phyloP scores from a whole-genome alignment of 1,140 invertebrate species.

The Trialeurodes vaporariorum region DNA sequence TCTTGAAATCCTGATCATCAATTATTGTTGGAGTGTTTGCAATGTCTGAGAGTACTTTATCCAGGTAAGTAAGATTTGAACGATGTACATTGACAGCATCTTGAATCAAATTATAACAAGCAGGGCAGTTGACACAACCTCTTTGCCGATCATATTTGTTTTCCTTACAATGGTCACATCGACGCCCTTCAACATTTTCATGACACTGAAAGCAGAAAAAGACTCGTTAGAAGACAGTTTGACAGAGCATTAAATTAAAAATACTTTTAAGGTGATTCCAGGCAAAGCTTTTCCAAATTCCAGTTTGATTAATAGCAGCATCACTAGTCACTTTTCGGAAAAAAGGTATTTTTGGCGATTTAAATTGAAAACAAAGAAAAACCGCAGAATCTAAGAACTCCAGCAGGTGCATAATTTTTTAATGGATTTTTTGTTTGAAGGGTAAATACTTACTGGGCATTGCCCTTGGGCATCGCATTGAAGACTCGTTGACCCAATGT shows the following conservation, averaged over 20 bases:
- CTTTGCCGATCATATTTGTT: conserved; percentile 77
- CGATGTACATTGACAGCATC: conserved; percentile 73
- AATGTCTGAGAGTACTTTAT: conserved; percentile 53
- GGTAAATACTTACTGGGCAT: conserved; percentile 61
- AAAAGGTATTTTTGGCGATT: too few species aligned
- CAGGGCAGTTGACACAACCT: conserved; percentile 79
- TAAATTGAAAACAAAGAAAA: too few species aligned
- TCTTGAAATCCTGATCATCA: conserved; percentile 71
- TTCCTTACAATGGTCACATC: conserved; percentile 87
- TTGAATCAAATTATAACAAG: conserved; percentile 88
- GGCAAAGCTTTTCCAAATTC: too few species aligned
- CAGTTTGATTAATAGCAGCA: too few species aligned
- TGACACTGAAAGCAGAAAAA: conserved; percentile 44
- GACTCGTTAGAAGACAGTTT: too few species aligned
- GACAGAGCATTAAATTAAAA: too few species aligned
- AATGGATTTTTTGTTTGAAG: too few species aligned
- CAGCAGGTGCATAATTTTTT: too few species aligned
- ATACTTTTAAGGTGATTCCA: too few species aligned
- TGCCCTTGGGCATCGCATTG: conserved; percentile 76
- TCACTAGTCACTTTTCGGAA: too few species aligned
- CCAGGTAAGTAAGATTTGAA: conserved; percentile 56
- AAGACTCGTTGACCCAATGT: conserved; percentile 66
- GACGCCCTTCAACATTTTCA: conserved; percentile 77
- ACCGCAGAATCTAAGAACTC: too few species aligned
- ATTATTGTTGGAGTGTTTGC: conserved; percentile 63